Percentiles rank a stretch among this genome's conserved stretches.
Conservation (phyloP, 2,797 vertebrate genomes). For the Lithobates pipiens region DNA sequence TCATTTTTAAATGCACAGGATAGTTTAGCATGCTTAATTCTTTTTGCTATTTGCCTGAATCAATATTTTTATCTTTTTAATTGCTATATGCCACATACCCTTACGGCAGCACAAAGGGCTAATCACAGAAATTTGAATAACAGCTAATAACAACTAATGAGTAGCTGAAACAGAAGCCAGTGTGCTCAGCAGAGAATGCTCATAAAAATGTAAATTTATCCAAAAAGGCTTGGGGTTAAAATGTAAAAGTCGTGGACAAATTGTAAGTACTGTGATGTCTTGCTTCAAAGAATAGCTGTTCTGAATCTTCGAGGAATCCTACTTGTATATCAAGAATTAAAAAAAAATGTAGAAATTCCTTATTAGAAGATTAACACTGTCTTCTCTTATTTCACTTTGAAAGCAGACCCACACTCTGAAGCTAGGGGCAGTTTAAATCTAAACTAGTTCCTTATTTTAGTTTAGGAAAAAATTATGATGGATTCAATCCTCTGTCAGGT, state of each 20-base stretch:
- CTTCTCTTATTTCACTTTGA: too few relatives aligned
- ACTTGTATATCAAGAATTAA: constrained; percentile 17
- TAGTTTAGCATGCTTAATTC: neutral
- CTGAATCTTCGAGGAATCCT: constrained; percentile 15
- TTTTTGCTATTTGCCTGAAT: constrained; percentile 30
- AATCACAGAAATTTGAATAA: constrained; percentile 52
- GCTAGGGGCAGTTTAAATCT: too few relatives aligned
- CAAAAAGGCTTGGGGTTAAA: constrained; percentile 51
- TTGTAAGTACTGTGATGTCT: constrained; percentile 54
- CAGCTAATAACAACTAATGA: constrained; percentile 61
- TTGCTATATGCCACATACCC: constrained; percentile 29
- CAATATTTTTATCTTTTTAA: constrained; percentile 52
- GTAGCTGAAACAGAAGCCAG: constrained; percentile 44
- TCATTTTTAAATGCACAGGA: constrained; percentile 1
- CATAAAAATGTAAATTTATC: constrained; percentile 59
- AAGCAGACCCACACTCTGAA: too few relatives aligned
- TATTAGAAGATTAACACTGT: too few relatives aligned
- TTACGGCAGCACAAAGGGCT: constrained; percentile 31
- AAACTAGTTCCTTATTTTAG: too few relatives aligned
- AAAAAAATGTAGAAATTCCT: constrained; percentile 3
- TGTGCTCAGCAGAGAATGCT: constrained; percentile 34
- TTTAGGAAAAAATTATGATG: too few relatives aligned
- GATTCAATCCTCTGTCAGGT: too few relatives aligned
- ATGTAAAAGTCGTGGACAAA: constrained; percentile 54
- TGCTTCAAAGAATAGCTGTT: constrained; percentile 50